A percentile compares a stretch with the other conserved stretches of the same genome.
Evolutionary conservation across 1,140 invertebrate species (phyloP).

Genomic region (Oryctes rhinoceros): DNA sequence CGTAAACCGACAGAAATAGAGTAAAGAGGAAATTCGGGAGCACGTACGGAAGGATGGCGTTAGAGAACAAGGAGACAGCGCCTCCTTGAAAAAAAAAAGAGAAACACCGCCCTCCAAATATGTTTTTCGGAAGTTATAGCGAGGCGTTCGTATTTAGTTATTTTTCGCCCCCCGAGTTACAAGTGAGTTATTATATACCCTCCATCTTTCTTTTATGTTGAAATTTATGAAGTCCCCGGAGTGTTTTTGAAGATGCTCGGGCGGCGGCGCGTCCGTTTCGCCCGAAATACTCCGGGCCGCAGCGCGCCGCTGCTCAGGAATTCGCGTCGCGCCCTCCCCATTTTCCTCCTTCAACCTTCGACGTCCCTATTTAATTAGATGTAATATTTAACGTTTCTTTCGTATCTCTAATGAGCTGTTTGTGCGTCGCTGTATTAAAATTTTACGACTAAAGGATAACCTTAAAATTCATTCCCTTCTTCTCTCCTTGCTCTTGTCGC

Average conservation of each 20-base stretch:
- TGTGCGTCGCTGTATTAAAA: conserved; percentile 31
- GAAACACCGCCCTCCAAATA: neutral
- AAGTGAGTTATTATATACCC: conserved; percentile 51
- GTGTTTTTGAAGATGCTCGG: conserved; percentile 48
- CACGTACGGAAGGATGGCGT: too few relatives aligned
- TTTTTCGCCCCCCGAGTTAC: conserved; percentile 22
- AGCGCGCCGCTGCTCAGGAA: neutral
- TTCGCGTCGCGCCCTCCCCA: neutral
- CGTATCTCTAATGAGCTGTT: conserved; percentile 49
- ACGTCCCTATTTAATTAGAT: conserved; percentile 52
- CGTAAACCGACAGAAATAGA: too few relatives aligned
- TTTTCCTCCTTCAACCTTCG: conserved; percentile 38
- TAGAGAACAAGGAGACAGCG: too few relatives aligned
- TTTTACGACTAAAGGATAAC: conserved; percentile 34
- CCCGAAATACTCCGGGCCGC: neutral
- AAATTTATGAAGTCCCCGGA: conserved; percentile 49
- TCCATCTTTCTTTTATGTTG: conserved; percentile 51
- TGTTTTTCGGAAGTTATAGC: conserved; percentile 17
- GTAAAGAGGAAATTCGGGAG: too few relatives aligned
- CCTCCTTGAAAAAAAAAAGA: neutral
- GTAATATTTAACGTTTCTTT: conserved; percentile 51
- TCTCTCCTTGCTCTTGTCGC: conserved; percentile 2
- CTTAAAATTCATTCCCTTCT: conserved; percentile 29
- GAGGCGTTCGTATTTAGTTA: conserved; percentile 13
- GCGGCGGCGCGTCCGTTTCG: conserved; percentile 18